Evolutionary conservation across 2,888 invertebrate genomes (phyloP), one percentile per base, ranked within the genome.

Genomic region (Perdita meconis): DNA sequence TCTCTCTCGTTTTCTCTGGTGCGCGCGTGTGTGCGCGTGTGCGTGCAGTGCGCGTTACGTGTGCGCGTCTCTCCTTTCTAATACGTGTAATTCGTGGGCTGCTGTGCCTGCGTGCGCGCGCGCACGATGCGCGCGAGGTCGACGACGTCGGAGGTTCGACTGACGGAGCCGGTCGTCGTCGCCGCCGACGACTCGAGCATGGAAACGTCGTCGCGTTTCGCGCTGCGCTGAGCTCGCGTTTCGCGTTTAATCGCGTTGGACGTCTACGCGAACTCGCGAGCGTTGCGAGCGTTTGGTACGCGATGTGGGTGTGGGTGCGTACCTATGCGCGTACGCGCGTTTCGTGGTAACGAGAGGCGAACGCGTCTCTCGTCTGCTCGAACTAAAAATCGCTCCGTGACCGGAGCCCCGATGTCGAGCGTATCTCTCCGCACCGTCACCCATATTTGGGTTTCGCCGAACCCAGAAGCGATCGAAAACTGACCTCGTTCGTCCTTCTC

Each of bases 351-450:
- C 74, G 64, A 60, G 68, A 47, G 64, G 74, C 64, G 76, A 50
- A 77, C 64, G 74, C 77, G 77, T 61, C 74, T 74, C 76, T 74
- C 53, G 67, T 61, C 56, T 44, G 67, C 66, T 66, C 74, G 56
- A 66, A 73, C 61, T 66, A 61, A 73, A 74, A 67, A 66, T 74
- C 76, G n/a, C 59, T 65, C 26, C 59, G 75, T 73, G 75, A 65
- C 65, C 56, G 75, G 22, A 30, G n/a, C n/a, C n/a, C n/a, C n/a
- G n/a, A n/a, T n/a, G n/a, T n/a, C n/a, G n/a, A n/a, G n/a, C 30
- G 26, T 6, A 22, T 10, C 8, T 59, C 19, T 22, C 22, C 47
- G 8, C 10, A n/a, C 12, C 26, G 22, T 38, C n/a, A 13, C n/a
- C 50, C 30, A 13, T 16, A 5, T 53, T 36, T 38, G 19, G 72